Evolutionary conservation across 1,140 invertebrate species (phyloP), one percentile per base, ranked within the genome.

Genomic region (Pachyrhynchus sulphureomaculatus): DNA sequence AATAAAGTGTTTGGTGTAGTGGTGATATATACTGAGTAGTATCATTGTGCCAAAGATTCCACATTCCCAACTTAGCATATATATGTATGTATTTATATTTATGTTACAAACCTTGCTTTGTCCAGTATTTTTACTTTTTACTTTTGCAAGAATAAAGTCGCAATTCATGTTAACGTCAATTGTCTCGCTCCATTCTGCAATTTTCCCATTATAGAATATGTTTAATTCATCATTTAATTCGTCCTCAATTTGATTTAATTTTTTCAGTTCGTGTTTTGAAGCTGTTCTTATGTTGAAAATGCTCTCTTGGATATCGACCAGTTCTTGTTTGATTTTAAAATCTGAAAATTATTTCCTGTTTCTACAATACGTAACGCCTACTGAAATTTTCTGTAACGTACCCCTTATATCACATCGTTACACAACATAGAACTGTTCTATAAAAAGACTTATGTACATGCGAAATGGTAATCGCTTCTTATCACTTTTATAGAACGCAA

Each of bases 241-340:
- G 41, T 66, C 48, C 70, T 77, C 74, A 33, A 71, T 51, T 9
- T 52, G 42, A 54, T 70, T 66, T 34, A 77, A 62, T 51, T 34
- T 24, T 32, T 63, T 29, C 17, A 76, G 55, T 69, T 77, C 69
- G 17, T 45, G 64, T 49, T 67, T 70, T 4, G 76, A 58, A 66
- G 68, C 70, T 9, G 55, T 58, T 69, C 78, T 77, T 10, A 77
- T 44, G 12, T 61, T 57, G 63, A 70, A 71, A 17, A 81, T 75
- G 59, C 75, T 78, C 3, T 69, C 55, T 66, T 80, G 77, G 6
- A 81, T 58, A 20, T 67, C 57, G 13, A 76, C 53, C 37, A 80
- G 75, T 65, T 76, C 72, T 53, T 56, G 74, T 72, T 77, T 79
- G 34, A 80, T 66, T 23, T 74, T 68, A 6, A 80, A 73, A 68